Evolutionary conservation across 2,888 invertebrate species (phyloP).

Genomic region (Ferrisia virgata): DNA sequence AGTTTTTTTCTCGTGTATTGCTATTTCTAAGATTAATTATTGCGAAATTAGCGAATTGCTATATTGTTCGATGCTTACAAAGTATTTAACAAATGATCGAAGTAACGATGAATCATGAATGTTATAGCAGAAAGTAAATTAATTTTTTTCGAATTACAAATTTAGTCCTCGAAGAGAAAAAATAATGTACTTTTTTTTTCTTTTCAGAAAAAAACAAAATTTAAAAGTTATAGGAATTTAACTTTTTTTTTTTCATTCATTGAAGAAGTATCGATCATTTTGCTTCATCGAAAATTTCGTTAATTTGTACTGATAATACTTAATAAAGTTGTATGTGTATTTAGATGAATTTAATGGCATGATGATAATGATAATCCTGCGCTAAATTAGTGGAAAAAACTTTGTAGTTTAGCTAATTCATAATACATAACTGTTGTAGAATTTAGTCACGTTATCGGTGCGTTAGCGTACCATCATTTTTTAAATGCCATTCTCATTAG

Average conservation of each 20-base stretch:
- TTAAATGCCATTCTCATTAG: slow-evolving; percentile 1
- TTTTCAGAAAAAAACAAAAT: too few species aligned
- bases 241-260: too few species aligned
- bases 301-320: background rate
- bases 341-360: slow-evolving; percentile 10
- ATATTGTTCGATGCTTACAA: background rate
- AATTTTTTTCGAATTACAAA: too few species aligned
- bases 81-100: background rate
- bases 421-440: background rate
- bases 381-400: background rate
- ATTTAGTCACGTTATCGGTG: background rate
- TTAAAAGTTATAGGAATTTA: too few species aligned
- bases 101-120: background rate
- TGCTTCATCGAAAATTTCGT: background rate
- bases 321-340: background rate
- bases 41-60: background rate
- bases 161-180: too few species aligned
- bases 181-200: too few species aligned
- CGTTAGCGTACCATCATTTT: background rate
- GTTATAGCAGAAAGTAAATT: too few species aligned
- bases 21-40: background rate
- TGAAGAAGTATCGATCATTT: background rate
- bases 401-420: background rate
- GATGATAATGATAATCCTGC: background rate
- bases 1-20: background rate